Evolutionary conservation across 2,888 invertebrate species (phyloP).

Genomic region (Alitta virens): DNA sequence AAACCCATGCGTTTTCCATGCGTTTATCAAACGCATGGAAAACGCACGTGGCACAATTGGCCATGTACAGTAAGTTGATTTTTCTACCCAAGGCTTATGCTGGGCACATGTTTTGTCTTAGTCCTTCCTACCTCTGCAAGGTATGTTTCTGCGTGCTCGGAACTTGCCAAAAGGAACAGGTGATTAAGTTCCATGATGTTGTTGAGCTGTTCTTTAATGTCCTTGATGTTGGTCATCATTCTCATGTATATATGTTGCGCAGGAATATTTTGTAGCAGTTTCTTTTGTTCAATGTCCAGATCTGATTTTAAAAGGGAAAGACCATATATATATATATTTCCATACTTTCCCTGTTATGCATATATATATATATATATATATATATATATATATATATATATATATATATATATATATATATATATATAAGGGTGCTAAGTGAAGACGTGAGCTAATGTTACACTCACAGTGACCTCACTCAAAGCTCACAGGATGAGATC

Average conservation of each 20-base stretch:
- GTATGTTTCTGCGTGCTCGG: slow-evolving; percentile 70
- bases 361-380: slow-evolving; percentile 13
- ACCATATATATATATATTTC: not conserved
- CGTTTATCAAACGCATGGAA: too few relatives aligned
- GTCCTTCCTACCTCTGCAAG: slow-evolving; percentile 61
- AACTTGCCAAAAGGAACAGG: slow-evolving; percentile 79
- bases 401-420: not conserved
- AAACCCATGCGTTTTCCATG: too few relatives aligned
- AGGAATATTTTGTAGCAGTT: slow-evolving; percentile 82
- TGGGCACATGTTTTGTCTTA: too few relatives aligned
- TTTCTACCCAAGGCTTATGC: too few relatives aligned
- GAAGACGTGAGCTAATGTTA: too few relatives aligned
- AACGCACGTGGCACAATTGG: too few relatives aligned
- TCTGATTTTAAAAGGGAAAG: slow-evolving; percentile 66
- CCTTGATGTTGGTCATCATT: slow-evolving; percentile 59
- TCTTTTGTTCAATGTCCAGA: slow-evolving; percentile 92
- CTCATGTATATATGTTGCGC: slow-evolving; percentile 78
- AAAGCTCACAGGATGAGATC: too few relatives aligned
- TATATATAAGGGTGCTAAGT: too few relatives aligned
- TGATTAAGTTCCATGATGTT: slow-evolving; percentile 79
- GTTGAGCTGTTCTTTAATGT: slow-evolving; percentile 53
- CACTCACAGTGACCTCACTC: too few relatives aligned
- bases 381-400: slow-evolving; percentile 14
- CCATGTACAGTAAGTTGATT: too few relatives aligned
- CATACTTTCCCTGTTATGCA: not conserved